Conservation (phyloP, 1,140 invertebrate species). For the Hydropsyche tenuis region DNA sequence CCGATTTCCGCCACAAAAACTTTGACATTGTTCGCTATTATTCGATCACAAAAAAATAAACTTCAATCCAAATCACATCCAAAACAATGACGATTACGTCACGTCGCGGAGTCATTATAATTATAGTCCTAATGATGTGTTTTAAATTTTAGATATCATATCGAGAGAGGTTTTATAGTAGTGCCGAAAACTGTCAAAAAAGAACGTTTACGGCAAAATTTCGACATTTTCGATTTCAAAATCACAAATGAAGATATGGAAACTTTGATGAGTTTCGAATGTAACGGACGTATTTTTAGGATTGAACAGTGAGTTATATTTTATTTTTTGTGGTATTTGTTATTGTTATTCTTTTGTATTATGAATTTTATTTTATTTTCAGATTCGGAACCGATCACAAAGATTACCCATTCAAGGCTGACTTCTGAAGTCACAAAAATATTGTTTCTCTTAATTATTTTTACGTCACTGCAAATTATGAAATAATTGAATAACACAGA, state of each 20-base stretch:
- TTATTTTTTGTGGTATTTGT: neutral
- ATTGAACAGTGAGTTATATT: slow-evolving; percentile 56
- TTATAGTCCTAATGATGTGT: no score
- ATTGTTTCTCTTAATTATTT: neutral
- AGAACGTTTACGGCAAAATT: slow-evolving; percentile 72
- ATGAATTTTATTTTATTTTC: no score
- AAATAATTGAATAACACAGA: neutral
- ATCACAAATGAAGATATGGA: slow-evolving; percentile 65
- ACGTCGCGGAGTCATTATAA: no score
- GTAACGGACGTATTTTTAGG: slow-evolving; percentile 60
- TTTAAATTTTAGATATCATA: slow-evolving; percentile 62
- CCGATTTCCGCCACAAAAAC: neutral
- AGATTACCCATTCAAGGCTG: slow-evolving; percentile 28
- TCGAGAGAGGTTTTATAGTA: slow-evolving; percentile 69
- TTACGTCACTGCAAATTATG: neutral
- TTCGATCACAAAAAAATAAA: no score
- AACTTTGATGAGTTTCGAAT: slow-evolving; percentile 60
- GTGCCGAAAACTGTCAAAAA: slow-evolving; percentile 72
- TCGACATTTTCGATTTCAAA: slow-evolving; percentile 75
- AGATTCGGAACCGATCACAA: slow-evolving; percentile 16
- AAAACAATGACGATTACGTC: no score
- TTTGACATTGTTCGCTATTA: no score
- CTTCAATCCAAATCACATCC: no score
- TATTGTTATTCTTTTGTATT: neutral
- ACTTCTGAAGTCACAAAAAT: slow-evolving; percentile 30